phyloP scores from a whole-genome alignment of 1,140 invertebrate genomes.

The Solenopsis invicta region DNA sequence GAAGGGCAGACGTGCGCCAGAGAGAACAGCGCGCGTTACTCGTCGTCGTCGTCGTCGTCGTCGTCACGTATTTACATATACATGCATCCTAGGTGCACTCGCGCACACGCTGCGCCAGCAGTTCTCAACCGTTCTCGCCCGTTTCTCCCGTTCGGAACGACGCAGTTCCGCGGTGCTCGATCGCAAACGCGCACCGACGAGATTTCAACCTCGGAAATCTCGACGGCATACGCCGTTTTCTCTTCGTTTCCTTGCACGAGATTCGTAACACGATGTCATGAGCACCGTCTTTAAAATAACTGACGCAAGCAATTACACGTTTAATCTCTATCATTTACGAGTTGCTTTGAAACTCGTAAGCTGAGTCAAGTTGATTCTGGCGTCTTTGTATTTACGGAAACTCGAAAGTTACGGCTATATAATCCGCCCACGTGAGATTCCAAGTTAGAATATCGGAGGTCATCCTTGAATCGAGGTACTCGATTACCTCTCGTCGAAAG shows the following conservation, averaged over 20 bases:
- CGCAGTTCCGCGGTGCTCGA: slow-evolving; percentile 15
- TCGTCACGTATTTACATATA: slow-evolving; percentile 62
- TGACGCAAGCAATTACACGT: background rate
- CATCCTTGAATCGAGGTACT: background rate
- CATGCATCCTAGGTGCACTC: slow-evolving; percentile 45
- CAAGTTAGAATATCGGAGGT: background rate
- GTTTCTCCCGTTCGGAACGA: slow-evolving; percentile 6
- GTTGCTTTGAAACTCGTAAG: background rate
- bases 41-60: slow-evolving; percentile 74
- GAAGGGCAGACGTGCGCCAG: slow-evolving; percentile 84
- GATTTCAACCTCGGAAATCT: background rate
- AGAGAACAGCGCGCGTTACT: slow-evolving; percentile 81
- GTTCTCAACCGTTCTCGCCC: slow-evolving; percentile 15
- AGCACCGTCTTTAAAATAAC: background rate
- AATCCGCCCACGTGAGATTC: slow-evolving; percentile 8
- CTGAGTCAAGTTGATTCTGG: background rate
- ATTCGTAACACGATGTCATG: background rate
- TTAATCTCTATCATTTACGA: background rate
- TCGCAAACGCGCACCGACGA: background rate
- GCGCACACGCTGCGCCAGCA: slow-evolving; percentile 4
- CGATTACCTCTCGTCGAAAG: no score
- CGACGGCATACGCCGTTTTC: background rate
- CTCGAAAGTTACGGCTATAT: background rate
- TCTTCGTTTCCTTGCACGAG: background rate
- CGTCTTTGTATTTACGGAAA: background rate